These are phyloP conservation scores for Anguilla marmorata DNA, from an alignment of 2,797 vertebrate species.

Conservation along the genomic window DNA sequence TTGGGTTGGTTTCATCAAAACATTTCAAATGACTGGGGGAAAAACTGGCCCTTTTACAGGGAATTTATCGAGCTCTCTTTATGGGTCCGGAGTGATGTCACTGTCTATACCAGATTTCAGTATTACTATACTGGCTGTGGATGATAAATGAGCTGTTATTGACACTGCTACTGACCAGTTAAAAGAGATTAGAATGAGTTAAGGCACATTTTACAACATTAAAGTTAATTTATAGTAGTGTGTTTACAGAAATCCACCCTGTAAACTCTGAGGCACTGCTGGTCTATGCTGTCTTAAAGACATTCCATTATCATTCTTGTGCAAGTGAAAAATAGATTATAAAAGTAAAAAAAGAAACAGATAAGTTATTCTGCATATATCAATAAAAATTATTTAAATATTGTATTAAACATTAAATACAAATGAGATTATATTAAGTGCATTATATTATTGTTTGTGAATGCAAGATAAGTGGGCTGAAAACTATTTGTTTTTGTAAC, in stretches of 20 bases:
- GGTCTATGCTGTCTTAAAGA: background rate
- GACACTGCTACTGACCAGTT: background rate
- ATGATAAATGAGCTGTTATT: background rate
- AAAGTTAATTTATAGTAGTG: background rate
- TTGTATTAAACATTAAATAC: too few species aligned
- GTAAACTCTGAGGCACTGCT: background rate
- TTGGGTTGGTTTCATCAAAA: background rate
- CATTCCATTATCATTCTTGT: background rate
- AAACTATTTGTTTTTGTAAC: conserved; percentile 25
- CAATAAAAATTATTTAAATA: too few species aligned
- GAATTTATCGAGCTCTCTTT: background rate
- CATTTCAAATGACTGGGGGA: background rate
- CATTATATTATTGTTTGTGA: background rate
- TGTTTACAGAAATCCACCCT: background rate
- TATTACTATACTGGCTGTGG: background rate
- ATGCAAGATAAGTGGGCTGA: background rate
- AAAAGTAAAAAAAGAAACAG: too few species aligned
- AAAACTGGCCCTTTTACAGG: background rate
- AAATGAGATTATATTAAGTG: too few species aligned
- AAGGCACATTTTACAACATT: background rate
- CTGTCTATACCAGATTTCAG: background rate
- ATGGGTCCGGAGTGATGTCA: background rate
- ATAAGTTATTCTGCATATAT: too few species aligned
- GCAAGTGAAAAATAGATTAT: too few species aligned
- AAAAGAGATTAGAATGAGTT: background rate